Base-by-base conservation (phyloP, 1,140 invertebrate species). In the Leucophenga varia region DNA sequence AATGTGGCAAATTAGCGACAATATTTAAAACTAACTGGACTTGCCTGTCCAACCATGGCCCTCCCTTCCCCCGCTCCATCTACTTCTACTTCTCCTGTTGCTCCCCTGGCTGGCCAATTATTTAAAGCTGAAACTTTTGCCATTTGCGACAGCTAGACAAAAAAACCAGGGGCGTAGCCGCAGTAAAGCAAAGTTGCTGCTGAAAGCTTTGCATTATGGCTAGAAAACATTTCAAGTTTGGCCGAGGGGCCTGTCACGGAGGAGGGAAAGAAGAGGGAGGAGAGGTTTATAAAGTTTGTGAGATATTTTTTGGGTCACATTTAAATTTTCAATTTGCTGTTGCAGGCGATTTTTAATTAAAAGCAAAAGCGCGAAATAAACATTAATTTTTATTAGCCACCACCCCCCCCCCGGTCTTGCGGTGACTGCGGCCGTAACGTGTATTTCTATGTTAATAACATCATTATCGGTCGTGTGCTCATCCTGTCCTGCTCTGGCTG, bases 1-100 rank as follows among this genome's bases (percentile, higher is more conserved):
- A 64, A 64, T 64, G 61, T 61, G 61, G 61, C 61, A 64, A 64
- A 64, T 64, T 64, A 64, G 61, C 61, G 58, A 65, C 61, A 65
- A 67, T 65, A 65, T 65, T 61, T 67, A 61, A 65, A 65, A 65
- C 58, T 65, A 65, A 61, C 63, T 55, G 63, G 47, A 47, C 54
- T 65, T 40, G 43, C 25, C 31, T 41, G 14, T 32, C 6, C 6
- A 8, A 1, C n/a, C 38, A n/a, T n/a, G n/a, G n/a, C n/a, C n/a
- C n/a, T n/a, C n/a, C n/a, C n/a, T n/a, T n/a, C n/a, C n/a, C n/a
- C n/a, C n/a, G n/a, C n/a, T n/a, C n/a, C n/a, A n/a, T n/a, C n/a
- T n/a, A n/a, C 14, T 19, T 18, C 12, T 36, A 35, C 21, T 37
- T 44, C n/a, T n/a, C n/a, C n/a, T n/a, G 7, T 41, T 34, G 45